These are phyloP conservation scores for Acyrthosiphon pisum DNA, from an alignment of 1,140 invertebrate genomes.

Conservation along the genomic window DNA sequence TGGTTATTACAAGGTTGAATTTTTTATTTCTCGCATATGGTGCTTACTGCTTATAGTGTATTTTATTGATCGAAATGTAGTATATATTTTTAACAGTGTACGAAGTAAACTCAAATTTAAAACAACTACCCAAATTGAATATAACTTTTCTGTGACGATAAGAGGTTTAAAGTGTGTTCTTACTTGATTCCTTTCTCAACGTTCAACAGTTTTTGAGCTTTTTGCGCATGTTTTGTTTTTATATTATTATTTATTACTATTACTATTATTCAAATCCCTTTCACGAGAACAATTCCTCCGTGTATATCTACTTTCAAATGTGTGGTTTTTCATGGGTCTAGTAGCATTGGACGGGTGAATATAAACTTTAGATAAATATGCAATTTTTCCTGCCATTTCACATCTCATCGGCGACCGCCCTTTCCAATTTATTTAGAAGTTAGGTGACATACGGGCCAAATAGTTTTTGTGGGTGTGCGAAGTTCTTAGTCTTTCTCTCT, in stretches of 20 bases:
- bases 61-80: not conserved
- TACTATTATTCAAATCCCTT: not conserved
- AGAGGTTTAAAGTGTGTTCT: not conserved
- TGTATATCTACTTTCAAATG: not conserved
- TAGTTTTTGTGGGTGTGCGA: conserved; percentile 43
- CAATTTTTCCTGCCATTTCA: conserved; percentile 48
- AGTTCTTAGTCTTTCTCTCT: not conserved
- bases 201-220: conserved; percentile 13
- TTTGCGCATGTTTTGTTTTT: not conserved
- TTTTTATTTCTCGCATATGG: not conserved
- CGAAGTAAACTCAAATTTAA: not conserved
- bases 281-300: not conserved
- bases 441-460: conserved; percentile 40
- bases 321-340: not conserved
- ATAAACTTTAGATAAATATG: conserved; percentile 28
- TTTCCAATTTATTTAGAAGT: conserved; percentile 52
- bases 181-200: not conserved
- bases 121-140: not conserved
- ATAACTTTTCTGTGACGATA: not conserved
- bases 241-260: not conserved
- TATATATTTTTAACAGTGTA: not conserved
- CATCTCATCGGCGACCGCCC: conserved; percentile 34
- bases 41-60: not conserved
- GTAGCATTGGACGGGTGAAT: not conserved
- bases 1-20: not conserved